Base-by-base conservation (phyloP, 2,888 invertebrate species). In the Stramonita haemastoma region DNA sequence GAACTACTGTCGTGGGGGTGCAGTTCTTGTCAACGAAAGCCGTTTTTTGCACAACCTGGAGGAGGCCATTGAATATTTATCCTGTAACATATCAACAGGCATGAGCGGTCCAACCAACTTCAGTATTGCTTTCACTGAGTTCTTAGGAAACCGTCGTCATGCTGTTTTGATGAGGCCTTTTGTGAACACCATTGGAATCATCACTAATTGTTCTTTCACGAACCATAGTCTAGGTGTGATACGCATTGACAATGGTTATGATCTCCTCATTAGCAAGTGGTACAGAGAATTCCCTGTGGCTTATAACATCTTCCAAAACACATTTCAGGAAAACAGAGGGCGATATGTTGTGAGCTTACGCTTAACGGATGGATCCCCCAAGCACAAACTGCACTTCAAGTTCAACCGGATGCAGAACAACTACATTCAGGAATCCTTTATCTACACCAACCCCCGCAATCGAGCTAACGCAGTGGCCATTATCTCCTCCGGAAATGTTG, bases 381-480 rank as follows among this genome's bases (percentile, higher is more conserved):
- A 97, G 0, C 99, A 99, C 95, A 97, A 97, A 88, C 96, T 99
- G 86, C 95, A 98, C 22, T 98, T 99, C 94, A 98, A 98, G 0
- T 97, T 98, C 94, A 99, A 99, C 96, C 98, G 98, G 95, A 97
- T 99, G 2, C 97, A 97, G 92, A 97, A 98, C 90, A 99, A 99
- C 96, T 97, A 97, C 93, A 97, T 99, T 22, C 97, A 97, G 11
- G 98, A 99, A 95, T 98, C 98, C 0, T 99, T 98, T 96, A 97
- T 97, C 0, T 97, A 97, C 92, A 96, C 99, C 81, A 98, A 98
- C 93, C 98, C 99, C 0, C 97, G 99, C 93, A 98, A 98, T 91
- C 97, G 98, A 92, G 99, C 99, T 0, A 98, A 99, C 0, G 99
- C 99, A 0, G 98, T 98, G 0, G 97, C 99, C 73, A 98, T 99